Evolutionary conservation across 2,888 invertebrate genomes (phyloP).

Genomic region (Megamerina dolium): DNA sequence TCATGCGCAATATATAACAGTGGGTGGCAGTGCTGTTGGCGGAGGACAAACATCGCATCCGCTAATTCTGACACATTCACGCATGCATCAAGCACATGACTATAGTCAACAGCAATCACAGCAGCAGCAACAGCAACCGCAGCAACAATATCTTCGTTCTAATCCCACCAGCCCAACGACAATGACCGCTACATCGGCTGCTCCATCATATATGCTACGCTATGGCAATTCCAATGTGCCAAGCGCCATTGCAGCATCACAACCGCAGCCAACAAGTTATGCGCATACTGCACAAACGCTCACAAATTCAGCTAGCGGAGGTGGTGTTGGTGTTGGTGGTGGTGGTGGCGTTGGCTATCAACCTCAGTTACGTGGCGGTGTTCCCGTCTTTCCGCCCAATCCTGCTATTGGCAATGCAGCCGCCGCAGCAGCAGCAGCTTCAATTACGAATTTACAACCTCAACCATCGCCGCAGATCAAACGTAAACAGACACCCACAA

Average conservation of each 20-base stretch:
- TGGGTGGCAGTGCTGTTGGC: slow-evolving; percentile 26
- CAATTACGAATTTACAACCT: slow-evolving; percentile 22
- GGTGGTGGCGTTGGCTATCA: slow-evolving; percentile 52
- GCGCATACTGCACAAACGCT: slow-evolving; percentile 21
- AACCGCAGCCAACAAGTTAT: slow-evolving; percentile 14
- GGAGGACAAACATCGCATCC: slow-evolving; percentile 32
- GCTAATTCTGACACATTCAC: slow-evolving; percentile 41
- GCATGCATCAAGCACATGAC: slow-evolving; percentile 29
- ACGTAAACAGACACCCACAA: slow-evolving; percentile 53
- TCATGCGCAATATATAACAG: slow-evolving; percentile 23
- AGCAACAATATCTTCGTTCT: slow-evolving; percentile 54
- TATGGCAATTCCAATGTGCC: slow-evolving; percentile 29
- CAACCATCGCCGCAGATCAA: slow-evolving; percentile 56
- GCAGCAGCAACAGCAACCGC: slow-evolving; percentile 43
- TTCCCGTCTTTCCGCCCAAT: slow-evolving; percentile 61
- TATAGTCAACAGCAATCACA: slow-evolving; percentile 42
- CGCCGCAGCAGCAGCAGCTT: slow-evolving; percentile 1
- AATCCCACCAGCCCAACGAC: slow-evolving; percentile 69
- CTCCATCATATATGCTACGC: slow-evolving; percentile 43
- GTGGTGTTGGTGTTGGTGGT: no score
- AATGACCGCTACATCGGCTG: slow-evolving; percentile 45
- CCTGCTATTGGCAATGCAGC: slow-evolving; percentile 39
- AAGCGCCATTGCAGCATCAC: slow-evolving; percentile 11
- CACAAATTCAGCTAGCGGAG: slow-evolving; percentile 21
- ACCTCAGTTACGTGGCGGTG: slow-evolving; percentile 61